Conservation (phyloP, 1,140 invertebrate genomes). For the Sitodiplosis mosellana region DNA sequence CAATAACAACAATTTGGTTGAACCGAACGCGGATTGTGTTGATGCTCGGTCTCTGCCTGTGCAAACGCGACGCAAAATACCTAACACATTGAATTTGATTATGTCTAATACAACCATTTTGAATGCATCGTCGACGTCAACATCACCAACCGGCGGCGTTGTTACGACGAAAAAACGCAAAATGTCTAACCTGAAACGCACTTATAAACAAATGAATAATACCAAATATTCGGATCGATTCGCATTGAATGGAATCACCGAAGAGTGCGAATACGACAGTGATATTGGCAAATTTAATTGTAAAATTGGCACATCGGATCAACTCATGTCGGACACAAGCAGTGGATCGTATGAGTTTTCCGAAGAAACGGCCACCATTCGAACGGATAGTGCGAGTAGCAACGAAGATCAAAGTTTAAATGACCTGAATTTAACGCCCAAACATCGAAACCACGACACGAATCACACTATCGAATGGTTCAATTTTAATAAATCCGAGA, state of each 20-base stretch:
- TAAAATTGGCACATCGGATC: constrained; percentile 2
- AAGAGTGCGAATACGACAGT: constrained; percentile 5
- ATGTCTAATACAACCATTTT: too few species aligned
- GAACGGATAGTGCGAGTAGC: background rate
- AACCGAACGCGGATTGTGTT: too few species aligned
- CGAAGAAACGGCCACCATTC: background rate
- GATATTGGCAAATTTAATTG: constrained; percentile 5
- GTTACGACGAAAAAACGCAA: constrained; percentile 1
- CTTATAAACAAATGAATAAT: background rate
- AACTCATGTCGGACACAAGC: background rate
- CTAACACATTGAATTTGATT: background rate
- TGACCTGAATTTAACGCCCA: constrained; percentile 1
- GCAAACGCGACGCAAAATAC: background rate
- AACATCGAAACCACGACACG: background rate
- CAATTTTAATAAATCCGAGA: background rate
- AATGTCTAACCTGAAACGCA: background rate
- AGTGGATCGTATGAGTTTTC: constrained; percentile 1
- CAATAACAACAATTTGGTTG: background rate
- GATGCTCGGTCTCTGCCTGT: too few species aligned
- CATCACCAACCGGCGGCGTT: background rate
- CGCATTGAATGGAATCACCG: constrained; percentile 1
- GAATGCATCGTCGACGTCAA: background rate
- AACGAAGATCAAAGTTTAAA: background rate
- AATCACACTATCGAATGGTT: background rate
- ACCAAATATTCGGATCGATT: background rate